Conservation (phyloP, 2,797 vertebrate species). For the Chrosomus eos region DNA sequence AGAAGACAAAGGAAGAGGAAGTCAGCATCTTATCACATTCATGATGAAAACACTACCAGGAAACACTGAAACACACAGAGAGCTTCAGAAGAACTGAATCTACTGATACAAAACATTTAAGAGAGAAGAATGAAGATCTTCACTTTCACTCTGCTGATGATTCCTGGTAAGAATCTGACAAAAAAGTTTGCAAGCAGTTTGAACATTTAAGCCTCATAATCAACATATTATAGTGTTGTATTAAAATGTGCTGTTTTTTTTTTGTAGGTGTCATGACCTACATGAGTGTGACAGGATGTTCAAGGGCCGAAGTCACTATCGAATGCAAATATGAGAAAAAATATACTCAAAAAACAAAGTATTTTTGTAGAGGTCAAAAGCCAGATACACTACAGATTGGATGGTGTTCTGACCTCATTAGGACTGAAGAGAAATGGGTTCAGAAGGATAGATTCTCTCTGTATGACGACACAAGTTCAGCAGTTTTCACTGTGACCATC, state of each 20-base stretch:
- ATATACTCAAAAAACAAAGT: conserved; percentile 52
- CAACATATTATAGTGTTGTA: background rate
- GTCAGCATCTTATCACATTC: background rate
- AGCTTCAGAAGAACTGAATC: background rate
- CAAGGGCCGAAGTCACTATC: conserved; percentile 32
- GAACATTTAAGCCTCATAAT: background rate
- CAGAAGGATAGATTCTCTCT: too few relatives aligned
- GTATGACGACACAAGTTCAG: too few relatives aligned
- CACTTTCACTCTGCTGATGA: background rate
- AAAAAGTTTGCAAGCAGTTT: background rate
- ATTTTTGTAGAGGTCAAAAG: conserved; percentile 17
- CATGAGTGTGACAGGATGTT: background rate
- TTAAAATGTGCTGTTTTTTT: background rate
- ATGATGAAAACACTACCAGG: background rate
- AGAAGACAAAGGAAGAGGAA: background rate
- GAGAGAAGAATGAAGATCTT: background rate
- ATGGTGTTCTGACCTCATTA: conserved; percentile 6
- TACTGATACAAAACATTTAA: background rate
- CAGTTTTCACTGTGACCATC: too few relatives aligned
- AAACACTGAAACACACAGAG: background rate
- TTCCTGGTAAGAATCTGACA: background rate
- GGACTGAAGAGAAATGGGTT: too few relatives aligned
- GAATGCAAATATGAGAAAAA: conserved; percentile 46
- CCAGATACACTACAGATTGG: too few relatives aligned
- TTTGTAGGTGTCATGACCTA: background rate